Percentiles rank a stretch among this genome's conserved stretches.
phyloP scores from a whole-genome alignment of 1,140 invertebrate species.

The Oedothorax gibbosus region DNA sequence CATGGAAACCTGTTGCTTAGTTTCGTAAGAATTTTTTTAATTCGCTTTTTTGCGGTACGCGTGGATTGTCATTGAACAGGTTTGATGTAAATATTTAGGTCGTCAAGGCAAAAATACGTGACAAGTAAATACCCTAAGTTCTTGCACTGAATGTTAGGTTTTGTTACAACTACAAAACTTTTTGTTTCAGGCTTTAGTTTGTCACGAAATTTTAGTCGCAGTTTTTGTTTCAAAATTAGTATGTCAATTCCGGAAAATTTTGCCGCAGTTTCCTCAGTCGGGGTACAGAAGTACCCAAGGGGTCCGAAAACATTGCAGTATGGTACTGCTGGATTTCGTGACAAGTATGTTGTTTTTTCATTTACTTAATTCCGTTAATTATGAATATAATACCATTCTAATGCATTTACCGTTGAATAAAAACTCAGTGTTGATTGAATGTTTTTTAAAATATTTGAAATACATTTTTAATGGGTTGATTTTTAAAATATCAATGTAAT shows the following conservation, averaged over 20 bases:
- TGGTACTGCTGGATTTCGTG: slow-evolving; percentile 80
- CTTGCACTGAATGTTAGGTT: not conserved
- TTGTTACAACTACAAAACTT: not conserved
- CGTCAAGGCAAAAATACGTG: slow-evolving; percentile 2
- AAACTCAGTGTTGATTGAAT: not conserved
- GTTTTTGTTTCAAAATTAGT: not conserved
- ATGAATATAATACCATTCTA: not conserved
- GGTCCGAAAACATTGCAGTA: slow-evolving; percentile 71
- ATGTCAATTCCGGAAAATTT: slow-evolving; percentile 24
- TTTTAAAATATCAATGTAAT: not conserved
- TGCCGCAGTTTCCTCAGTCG: not conserved
- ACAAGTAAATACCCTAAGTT: slow-evolving; percentile 15
- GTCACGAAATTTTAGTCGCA: not conserved
- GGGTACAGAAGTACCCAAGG: slow-evolving; percentile 30
- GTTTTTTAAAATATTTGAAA: too few species aligned
- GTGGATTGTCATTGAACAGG: not conserved
- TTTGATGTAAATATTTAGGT: slow-evolving; percentile 32
- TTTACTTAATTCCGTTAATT: not conserved
- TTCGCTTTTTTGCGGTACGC: not conserved
- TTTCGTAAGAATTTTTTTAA: not conserved
- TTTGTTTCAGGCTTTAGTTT: not conserved
- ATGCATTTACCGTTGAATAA: not conserved
- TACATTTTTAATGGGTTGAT: too few species aligned
- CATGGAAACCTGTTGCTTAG: not conserved
- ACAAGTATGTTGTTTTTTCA: slow-evolving; percentile 70